phyloP scores from a whole-genome alignment of 2,888 invertebrate genomes.

The Eupithecia subumbrata region DNA sequence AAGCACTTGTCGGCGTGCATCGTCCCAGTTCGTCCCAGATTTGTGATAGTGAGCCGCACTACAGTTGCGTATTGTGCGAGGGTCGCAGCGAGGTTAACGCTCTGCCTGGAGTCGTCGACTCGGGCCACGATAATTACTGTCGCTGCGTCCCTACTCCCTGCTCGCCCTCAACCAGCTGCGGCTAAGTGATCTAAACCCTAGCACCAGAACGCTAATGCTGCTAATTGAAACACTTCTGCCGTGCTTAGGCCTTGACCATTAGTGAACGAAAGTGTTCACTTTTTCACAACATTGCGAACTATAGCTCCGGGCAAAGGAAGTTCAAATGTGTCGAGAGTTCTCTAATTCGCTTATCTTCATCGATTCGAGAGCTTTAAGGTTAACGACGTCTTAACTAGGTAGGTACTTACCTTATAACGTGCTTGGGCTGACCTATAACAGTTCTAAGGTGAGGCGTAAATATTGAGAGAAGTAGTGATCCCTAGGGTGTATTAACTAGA shows the following conservation, averaged over 20 bases:
- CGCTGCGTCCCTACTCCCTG: constrained; percentile 69
- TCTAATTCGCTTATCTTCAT: constrained; percentile 47
- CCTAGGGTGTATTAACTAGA: constrained; percentile 53
- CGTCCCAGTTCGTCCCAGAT: constrained; percentile 68
- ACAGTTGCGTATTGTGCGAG: constrained; percentile 76
- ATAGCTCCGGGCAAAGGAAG: constrained; percentile 13
- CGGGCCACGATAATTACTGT: constrained; percentile 79
- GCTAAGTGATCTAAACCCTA: constrained; percentile 47
- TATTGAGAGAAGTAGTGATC: constrained; percentile 52
- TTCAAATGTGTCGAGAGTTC: constrained; percentile 29
- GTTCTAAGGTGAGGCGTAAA: constrained; percentile 57
- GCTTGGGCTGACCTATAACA: constrained; percentile 53
- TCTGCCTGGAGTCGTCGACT: constrained; percentile 81
- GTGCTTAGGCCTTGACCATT: constrained; percentile 40
- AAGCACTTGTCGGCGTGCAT: constrained; percentile 48
- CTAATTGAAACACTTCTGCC: constrained; percentile 60
- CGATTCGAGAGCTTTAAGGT: constrained; percentile 57
- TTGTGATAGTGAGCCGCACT: constrained; percentile 67
- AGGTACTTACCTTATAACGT: constrained; percentile 51
- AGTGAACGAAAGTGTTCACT: constrained; percentile 25
- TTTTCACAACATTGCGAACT: constrained; percentile 3
- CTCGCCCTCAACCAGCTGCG: constrained; percentile 55
- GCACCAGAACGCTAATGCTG: constrained; percentile 49
- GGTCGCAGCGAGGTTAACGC: constrained; percentile 77
- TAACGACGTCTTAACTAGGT: constrained; percentile 60